These are phyloP conservation scores for Hippolais icterina DNA, from an alignment of 2,113 vertebrate genomes.

Conservation along the genomic window DNA sequence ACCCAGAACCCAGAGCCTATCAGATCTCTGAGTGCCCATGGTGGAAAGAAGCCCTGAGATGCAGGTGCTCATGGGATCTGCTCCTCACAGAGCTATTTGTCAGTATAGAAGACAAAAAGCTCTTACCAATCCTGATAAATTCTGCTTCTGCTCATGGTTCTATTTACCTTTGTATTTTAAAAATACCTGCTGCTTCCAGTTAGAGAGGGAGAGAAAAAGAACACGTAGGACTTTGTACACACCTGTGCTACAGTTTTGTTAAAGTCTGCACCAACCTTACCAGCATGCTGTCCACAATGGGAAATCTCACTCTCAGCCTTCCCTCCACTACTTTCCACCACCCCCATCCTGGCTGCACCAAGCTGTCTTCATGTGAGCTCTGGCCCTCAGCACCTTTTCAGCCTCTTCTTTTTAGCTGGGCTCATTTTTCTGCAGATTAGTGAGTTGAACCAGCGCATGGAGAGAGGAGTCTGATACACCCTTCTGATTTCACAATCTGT, in stretches of 20 bases:
- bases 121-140: not conserved
- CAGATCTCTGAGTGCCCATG: not conserved
- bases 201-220: not conserved
- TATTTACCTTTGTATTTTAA: not conserved
- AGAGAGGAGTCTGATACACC: not conserved
- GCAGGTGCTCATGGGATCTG: not conserved
- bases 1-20: not conserved
- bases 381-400: not conserved
- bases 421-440: not conserved
- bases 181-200: not conserved
- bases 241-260: not conserved
- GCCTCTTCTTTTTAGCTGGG: not conserved
- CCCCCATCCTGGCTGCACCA: not conserved
- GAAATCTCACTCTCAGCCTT: not conserved
- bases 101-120: not conserved
- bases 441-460: not conserved
- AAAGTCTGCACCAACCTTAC: fast-evolving
- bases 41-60: not conserved
- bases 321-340: not conserved
- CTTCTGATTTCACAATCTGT: fast-evolving
- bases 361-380: not conserved
- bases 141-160: not conserved
- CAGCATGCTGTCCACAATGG: fast-evolving
- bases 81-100: not conserved
- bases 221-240: not conserved